Evolutionary conservation across 2,113 vertebrate genomes (phyloP).

Genomic region (Symphodus melops): DNA sequence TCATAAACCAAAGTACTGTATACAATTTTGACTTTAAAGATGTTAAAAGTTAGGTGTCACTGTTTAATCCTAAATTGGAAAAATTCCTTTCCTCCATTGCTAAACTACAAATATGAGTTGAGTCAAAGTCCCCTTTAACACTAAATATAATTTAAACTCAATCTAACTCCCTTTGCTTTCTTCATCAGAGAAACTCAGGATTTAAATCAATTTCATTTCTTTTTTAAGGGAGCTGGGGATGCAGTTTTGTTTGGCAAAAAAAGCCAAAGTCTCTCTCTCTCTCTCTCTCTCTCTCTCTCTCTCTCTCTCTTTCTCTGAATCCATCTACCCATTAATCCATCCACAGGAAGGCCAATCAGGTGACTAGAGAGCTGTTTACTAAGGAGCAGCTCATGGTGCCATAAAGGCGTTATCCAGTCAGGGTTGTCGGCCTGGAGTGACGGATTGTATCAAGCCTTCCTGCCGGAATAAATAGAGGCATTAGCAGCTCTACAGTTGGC

Average conservation of each 20-base stretch:
- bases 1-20: no score
- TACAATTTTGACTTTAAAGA: no score
- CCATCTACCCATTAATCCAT: constrained; percentile 22
- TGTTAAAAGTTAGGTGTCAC: no score
- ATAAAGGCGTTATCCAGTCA: constrained; percentile 38
- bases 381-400: constrained; percentile 41
- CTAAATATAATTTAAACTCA: neutral
- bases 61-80: no score
- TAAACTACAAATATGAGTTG: neutral
- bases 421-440: constrained; percentile 52
- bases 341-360: constrained; percentile 31
- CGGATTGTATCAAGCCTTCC: constrained; percentile 51
- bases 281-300: neutral
- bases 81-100: no score
- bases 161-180: neutral
- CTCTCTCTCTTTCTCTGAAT: constrained; percentile 6
- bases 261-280: no score
- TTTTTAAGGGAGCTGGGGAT: neutral
- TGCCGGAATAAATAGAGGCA: constrained; percentile 76
- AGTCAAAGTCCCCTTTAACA: neutral
- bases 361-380: constrained; percentile 49
- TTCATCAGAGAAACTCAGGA: neutral
- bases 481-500: constrained; percentile 68
- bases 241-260: neutral
- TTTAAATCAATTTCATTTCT: neutral